Conservation (phyloP, 2,797 vertebrate species). For the Leptoclinus maculatus region DNA sequence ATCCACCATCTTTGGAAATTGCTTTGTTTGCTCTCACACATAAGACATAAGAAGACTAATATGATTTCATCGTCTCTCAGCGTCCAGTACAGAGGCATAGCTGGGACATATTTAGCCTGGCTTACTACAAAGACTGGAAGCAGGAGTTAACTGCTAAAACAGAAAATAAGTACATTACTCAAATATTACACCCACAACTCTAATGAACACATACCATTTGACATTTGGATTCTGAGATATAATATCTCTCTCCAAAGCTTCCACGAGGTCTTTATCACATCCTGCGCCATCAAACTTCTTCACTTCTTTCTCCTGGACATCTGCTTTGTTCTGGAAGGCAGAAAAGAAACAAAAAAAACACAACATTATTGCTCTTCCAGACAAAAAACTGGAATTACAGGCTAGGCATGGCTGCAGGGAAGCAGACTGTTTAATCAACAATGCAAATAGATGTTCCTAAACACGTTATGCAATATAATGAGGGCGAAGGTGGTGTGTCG, state of each 20-base stretch:
- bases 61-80: neutral
- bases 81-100: neutral
- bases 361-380: conserved; percentile 1
- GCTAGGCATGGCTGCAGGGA: conserved; percentile 16
- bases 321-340: conserved; percentile 80
- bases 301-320: conserved; percentile 90
- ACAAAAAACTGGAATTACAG: conserved; percentile 54
- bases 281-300: conserved; percentile 95
- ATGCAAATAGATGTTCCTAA: conserved; percentile 35
- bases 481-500: neutral
- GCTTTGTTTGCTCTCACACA: neutral
- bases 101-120: neutral
- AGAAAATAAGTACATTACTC: neutral
- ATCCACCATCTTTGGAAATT: neutral
- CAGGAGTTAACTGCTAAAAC: neutral
- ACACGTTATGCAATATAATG: neutral
- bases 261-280: conserved; percentile 97
- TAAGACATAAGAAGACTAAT: neutral
- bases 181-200: neutral
- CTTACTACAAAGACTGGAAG: neutral
- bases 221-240: conserved; percentile 98
- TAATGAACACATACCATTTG: conserved; percentile 87
- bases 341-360: neutral
- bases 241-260: conserved; percentile 96
- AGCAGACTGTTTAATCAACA: conserved; percentile 55